Evolutionary conservation across 2,797 vertebrate species (phyloP), one percentile per base, ranked within the genome.

Genomic region (Urocyon cinereoargenteus): DNA sequence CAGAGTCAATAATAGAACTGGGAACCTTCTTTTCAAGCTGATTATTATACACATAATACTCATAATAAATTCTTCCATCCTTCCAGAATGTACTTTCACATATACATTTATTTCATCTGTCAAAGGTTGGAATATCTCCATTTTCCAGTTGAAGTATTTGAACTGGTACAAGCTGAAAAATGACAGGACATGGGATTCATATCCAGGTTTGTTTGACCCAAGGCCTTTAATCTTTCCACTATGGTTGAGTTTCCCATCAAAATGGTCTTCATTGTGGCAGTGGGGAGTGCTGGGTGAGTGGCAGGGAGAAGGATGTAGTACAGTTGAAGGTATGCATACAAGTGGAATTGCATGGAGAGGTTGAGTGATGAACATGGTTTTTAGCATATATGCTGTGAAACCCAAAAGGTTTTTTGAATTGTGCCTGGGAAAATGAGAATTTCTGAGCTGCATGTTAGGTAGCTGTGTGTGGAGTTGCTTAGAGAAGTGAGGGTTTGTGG

Each of bases 131-230:
- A 57, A 82, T 84, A 36, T 87, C 64, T 70, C 61, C 13, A 75
- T n/a, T 70, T 75, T 75, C 34, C 34, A 45, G 22, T 77, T 53
- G 55, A 95, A 53, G 19, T 49, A 8, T 66, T 49, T 31, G 14
- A 83, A 79, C 9, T 68, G 62, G 6, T 57, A n/a, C 16, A 64
- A 83, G 36, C 45, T 91, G 86, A 78, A 92, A 92, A 79, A 75
- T 72, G 21, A 62, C 4, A 15, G 9, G 62, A 26, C 9, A 10
- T 49, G 15, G 55, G 21, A 86, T 49, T 92, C 22, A 57, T 79
- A 83, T 12, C 2, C 51, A 57, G 64, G 21, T 78, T 66, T 57
- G 19, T 70, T 55, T 68, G 34, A 84, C 31, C 16, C 45, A 57
- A 70, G 40, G 53, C 15, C 31, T 36, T 92, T 61, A 6, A 15